Evolutionary conservation across 2,888 invertebrate genomes (phyloP), one percentile per base, ranked within the genome.

Genomic region (Campoplex capitator): DNA sequence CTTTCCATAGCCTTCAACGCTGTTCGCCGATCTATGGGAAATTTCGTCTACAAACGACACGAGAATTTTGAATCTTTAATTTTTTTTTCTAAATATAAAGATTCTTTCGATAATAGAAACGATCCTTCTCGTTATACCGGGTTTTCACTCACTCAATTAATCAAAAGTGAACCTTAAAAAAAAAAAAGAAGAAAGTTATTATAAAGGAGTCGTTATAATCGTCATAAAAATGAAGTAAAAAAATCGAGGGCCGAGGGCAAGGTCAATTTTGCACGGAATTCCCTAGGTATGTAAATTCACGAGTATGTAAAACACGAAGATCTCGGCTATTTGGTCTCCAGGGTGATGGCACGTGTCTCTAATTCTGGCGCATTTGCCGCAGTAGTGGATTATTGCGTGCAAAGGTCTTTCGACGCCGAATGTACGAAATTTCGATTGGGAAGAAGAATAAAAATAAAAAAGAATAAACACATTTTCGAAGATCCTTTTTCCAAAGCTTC

Each of bases 321-420:
- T 65, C 75, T 68, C 16, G 68, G 56, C 23, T 56, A 56, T 82
- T 82, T 62, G 68, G 84, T 84, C 75, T 80, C 79, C 84, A 75
- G 58, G 84, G 79, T 80, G 79, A 80, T 79, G 79, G 51, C 79
- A 80, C 79, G 79, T 70, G 56, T 56, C 75, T 79, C 62, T 75
- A 79, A 74, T 84, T 75, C 75, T 80, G 65, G 65, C 73, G 73
- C 71, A 58, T 74, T 74, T 74, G 74, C 84, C 78, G 84, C 84
- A 68, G 76, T 76, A 68, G 28, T 71, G 51, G n/a, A 78, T 78
- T 18, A 28, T 77, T 67, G 65, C 71, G 38, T 67, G 32, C 3
- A 32, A 62, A 62, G 62, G 62, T 16, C 62, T 6, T 16, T 62
- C 32, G 0, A 32, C 8, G 62, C 32, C 62, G 6, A 58, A 6